Conservation (phyloP, 2,797 vertebrate species). For the Ambastaia sidthimunki region DNA sequence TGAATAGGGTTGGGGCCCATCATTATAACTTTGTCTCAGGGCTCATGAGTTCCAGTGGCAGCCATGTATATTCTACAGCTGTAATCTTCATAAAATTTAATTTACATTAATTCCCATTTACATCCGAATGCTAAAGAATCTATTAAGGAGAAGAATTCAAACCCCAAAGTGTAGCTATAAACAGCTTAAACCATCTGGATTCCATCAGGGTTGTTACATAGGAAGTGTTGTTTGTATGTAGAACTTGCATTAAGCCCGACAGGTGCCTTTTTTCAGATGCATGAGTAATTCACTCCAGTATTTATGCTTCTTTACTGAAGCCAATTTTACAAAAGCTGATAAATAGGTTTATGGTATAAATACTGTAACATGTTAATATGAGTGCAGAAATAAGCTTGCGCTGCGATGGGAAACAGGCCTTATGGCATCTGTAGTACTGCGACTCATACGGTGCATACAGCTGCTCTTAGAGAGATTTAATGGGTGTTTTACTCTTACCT, state of each 20-base stretch:
- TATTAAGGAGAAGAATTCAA: not conserved
- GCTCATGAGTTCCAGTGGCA: not conserved
- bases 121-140: not conserved
- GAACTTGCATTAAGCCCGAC: not conserved
- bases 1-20: too few relatives aligned
- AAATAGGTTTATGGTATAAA: too few relatives aligned
- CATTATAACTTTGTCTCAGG: not conserved
- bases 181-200: not conserved
- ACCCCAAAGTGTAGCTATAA: not conserved
- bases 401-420: not conserved
- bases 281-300: not conserved
- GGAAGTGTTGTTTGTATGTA: not conserved
- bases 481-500: constrained; percentile 64
- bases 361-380: not conserved
- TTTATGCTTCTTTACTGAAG: not conserved
- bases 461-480: not conserved
- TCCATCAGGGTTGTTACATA: not conserved
- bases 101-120: not conserved
- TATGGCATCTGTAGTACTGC: not conserved
- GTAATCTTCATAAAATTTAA: not conserved
- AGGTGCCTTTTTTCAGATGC: not conserved
- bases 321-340: too few relatives aligned
- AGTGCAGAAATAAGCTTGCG: not conserved
- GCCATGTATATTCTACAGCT: not conserved
- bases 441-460: not conserved